Evolutionary conservation across 2,113 vertebrate genomes (phyloP), one percentile per base, ranked within the genome.

Genomic region (Tympanuchus pallidicinctus): DNA sequence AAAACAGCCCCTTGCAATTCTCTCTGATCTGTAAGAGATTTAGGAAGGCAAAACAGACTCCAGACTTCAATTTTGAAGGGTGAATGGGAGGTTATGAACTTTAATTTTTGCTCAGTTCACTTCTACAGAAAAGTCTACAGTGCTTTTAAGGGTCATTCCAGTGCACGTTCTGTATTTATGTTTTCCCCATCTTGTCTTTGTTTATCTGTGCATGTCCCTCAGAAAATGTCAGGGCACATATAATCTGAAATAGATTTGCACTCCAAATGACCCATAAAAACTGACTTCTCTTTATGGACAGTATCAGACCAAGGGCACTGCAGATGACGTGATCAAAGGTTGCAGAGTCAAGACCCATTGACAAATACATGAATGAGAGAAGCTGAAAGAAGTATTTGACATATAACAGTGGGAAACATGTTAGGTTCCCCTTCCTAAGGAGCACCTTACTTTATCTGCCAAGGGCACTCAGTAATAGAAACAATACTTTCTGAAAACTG

Each of bases 291-390:
- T 42, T 38, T 20, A 10, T 12, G 22, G 24, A 61, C n/a, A 73
- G 10, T 7, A 43, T 38, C 25, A 67, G 2, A 13, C 4, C 1
- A 0, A 13, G 18, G 9, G 6, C 24, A 38, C 42, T n/a, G 50
- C 4, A 72, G 32, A 72, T 64, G 56, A 6, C 14, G 32, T 56
- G 13, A 12, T 18, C 8, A 38, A 16, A 60, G 19, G 34, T 4
- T 65, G 32, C 15, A n/a, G 25, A 63, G 18, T 14, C 30, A 45
- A 61, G 43, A 66, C 4, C 5, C 47, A 21, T 2, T 27, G 7
- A 5, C 4, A 20, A 61, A 22, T 34, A 6, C 10, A 13, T 7
- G 16, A 40, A 73, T 27, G 4, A 82, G 30, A 67, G 24, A 3
- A 81, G 5, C 5, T 36, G 42, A 63, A 89, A 43, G 10, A 43